These are phyloP conservation scores for Polyodon spathula DNA, from an alignment of 2,113 vertebrate species.

Conservation along the genomic window DNA sequence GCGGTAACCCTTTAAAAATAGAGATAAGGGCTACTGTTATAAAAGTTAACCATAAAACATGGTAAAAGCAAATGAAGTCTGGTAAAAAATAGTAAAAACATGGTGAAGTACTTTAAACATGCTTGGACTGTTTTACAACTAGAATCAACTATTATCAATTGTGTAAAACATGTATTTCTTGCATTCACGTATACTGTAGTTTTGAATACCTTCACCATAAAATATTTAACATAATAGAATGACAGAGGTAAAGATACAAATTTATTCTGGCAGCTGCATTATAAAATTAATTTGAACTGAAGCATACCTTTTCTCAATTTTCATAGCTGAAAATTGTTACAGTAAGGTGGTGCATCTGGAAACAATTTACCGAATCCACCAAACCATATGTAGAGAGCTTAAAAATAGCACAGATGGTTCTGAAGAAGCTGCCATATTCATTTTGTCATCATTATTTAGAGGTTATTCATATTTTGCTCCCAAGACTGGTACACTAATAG, in stretches of 20 bases:
- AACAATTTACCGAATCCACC: slow-evolving; percentile 15
- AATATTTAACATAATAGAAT: not conserved
- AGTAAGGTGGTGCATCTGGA: not conserved
- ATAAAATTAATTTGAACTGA: not conserved
- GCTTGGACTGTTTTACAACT: too few species aligned
- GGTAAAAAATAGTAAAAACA: too few species aligned
- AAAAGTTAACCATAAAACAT: too few species aligned
- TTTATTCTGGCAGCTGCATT: slow-evolving; percentile 12
- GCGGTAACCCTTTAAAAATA: too few species aligned
- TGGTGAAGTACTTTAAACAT: too few species aligned
- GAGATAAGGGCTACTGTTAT: too few species aligned
- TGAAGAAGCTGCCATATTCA: not conserved
- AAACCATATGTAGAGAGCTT: slow-evolving; percentile 13
- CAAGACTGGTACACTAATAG: not conserved
- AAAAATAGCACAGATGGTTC: not conserved
- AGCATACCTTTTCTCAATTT: slow-evolving; percentile 2
- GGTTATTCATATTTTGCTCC: not conserved
- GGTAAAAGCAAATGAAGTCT: too few species aligned
- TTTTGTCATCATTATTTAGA: not conserved
- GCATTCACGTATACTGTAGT: not conserved
- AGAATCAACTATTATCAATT: too few species aligned
- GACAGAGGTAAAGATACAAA: slow-evolving; percentile 16
- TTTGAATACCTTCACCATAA: not conserved
- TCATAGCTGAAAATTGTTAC: not conserved
- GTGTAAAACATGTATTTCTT: not conserved